Evolutionary conservation across 2,888 invertebrate genomes (phyloP).

Genomic region (Pharmacophagus antenor): DNA sequence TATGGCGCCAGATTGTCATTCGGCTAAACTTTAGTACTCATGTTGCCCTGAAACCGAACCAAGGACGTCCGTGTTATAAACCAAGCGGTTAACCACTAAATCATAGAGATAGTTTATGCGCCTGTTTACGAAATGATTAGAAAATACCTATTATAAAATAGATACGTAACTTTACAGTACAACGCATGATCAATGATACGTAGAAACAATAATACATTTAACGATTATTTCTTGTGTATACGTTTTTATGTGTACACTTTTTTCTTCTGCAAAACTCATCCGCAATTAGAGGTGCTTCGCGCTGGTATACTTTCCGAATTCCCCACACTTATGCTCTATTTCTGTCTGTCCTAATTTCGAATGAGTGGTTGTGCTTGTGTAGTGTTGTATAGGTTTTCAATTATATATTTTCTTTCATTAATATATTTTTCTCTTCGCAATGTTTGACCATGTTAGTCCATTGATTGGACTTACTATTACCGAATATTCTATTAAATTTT

Average conservation of each 20-base stretch:
- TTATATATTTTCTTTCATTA: not conserved
- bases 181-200: not conserved
- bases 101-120: no score
- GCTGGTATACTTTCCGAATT: slow-evolving; percentile 47
- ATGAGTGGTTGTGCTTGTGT: slow-evolving; percentile 34
- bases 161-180: no score
- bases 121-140: no score
- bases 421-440: not conserved
- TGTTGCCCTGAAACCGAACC: no score
- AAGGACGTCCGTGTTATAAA: no score
- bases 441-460: no score
- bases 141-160: no score
- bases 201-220: not conserved
- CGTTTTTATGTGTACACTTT: slow-evolving; percentile 29
- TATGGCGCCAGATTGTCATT: no score
- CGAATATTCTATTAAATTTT: no score
- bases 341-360: slow-evolving; percentile 35
- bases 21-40: no score
- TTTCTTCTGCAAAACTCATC: slow-evolving; percentile 33
- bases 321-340: slow-evolving; percentile 42
- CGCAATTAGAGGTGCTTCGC: slow-evolving; percentile 48
- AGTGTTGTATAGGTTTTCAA: not conserved
- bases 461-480: no score
- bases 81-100: no score
- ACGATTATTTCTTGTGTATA: not conserved